These are phyloP conservation scores for Anadara kagoshimensis DNA, from an alignment of 1,140 invertebrate genomes.

Conservation along the genomic window DNA sequence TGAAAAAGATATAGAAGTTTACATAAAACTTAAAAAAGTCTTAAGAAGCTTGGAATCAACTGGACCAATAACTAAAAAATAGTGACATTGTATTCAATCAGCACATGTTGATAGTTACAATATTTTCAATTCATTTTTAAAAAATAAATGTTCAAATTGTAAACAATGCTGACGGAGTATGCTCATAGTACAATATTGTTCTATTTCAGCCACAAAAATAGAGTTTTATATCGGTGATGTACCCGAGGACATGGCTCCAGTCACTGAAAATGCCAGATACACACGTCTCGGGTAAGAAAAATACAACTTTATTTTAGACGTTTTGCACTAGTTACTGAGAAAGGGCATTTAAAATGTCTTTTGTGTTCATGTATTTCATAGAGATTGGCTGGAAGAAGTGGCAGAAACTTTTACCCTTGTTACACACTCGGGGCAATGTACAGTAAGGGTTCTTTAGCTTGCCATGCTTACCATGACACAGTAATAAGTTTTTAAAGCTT, in stretches of 20 bases:
- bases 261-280: slow-evolving; percentile 73
- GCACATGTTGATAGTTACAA: not conserved
- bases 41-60: not conserved
- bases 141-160: not conserved
- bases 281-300: slow-evolving; percentile 73
- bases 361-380: too few relatives aligned
- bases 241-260: slow-evolving; percentile 59
- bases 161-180: too few relatives aligned
- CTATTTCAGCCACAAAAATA: slow-evolving; percentile 73
- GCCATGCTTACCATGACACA: too few relatives aligned
- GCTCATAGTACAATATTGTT: not conserved
- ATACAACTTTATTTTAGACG: not conserved
- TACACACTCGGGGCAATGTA: too few relatives aligned
- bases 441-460: too few relatives aligned
- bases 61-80: not conserved
- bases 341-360: too few relatives aligned
- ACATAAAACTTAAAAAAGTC: not conserved
- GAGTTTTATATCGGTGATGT: slow-evolving; percentile 76
- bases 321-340: too few relatives aligned
- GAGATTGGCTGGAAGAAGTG: too few relatives aligned
- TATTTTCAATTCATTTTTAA: not conserved
- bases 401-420: too few relatives aligned
- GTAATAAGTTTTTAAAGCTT: too few relatives aligned
- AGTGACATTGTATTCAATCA: not conserved
- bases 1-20: too few relatives aligned